Percentiles rank a stretch among this genome's conserved stretches.
These are phyloP conservation scores for Desoria tigrina DNA, from an alignment of 2,888 invertebrate genomes.

Conservation along the genomic window DNA sequence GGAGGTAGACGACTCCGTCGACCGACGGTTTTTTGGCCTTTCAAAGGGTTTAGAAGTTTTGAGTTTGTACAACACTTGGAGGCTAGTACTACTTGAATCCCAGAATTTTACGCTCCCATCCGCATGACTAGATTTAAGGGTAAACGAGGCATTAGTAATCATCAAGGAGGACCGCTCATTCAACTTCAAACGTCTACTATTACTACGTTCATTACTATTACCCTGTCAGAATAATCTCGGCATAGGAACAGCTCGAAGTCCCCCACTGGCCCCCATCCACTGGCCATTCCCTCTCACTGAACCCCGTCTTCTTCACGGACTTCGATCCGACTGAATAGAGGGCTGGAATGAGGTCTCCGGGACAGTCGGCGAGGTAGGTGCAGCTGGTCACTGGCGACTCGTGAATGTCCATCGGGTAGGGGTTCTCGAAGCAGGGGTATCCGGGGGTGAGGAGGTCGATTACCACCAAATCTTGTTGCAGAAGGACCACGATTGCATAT, in stretches of 20 bases:
- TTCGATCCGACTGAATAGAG: conserved; percentile 89
- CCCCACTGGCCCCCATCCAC: conserved; percentile 96
- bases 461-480: conserved; percentile 96
- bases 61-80: conserved; percentile 95
- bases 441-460: conserved; percentile 93
- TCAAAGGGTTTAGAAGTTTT: conserved; percentile 93
- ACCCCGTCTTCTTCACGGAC: conserved; percentile 73
- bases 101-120: conserved; percentile 99
- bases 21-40: conserved; percentile 61
- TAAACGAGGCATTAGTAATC: not conserved
- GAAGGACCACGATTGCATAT: conserved; percentile 93
- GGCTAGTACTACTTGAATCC: conserved; percentile 94
- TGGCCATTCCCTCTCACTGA: conserved; percentile 94
- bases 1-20: conserved; percentile 43
- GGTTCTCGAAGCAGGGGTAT: conserved; percentile 98
- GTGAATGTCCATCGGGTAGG: conserved; percentile 99
- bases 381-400: conserved; percentile 98
- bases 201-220: conserved; percentile 62
- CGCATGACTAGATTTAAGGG: conserved; percentile 71
- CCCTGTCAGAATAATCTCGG: conserved; percentile 98
- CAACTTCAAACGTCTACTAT: not conserved
- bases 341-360: conserved; percentile 95
- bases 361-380: conserved; percentile 95
- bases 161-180: not conserved
- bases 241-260: conserved; percentile 92